A percentile compares a stretch with the other conserved stretches of the same genome.
phyloP scores from a whole-genome alignment of 2,888 invertebrate species.

The Nymphalis polychloros region DNA sequence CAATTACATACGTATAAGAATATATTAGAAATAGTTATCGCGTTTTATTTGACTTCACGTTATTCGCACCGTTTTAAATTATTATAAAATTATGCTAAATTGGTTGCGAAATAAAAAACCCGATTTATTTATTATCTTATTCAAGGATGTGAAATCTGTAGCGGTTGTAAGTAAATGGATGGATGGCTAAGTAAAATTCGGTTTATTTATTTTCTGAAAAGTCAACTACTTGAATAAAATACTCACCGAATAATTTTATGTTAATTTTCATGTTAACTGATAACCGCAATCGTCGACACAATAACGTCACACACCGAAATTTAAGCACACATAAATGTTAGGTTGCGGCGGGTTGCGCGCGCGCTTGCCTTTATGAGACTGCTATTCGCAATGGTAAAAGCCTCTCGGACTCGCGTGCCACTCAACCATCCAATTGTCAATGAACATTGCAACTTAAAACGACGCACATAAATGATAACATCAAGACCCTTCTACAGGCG shows the following conservation, averaged over 20 bases:
- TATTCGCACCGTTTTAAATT: too few species aligned
- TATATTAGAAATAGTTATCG: constrained; percentile 1
- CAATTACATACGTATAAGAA: not conserved
- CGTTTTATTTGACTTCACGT: not conserved
- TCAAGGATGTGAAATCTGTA: not conserved
- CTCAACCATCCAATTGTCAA: constrained; percentile 59
- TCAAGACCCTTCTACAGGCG: not conserved
- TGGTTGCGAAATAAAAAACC: too few species aligned
- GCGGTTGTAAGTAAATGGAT: too few species aligned
- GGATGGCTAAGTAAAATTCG: not conserved
- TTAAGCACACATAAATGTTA: constrained; percentile 44
- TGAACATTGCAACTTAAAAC: constrained; percentile 42
- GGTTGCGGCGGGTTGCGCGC: constrained; percentile 60
- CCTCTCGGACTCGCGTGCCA: constrained; percentile 57
- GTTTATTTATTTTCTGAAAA: not conserved
- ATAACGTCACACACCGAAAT: constrained; percentile 41
- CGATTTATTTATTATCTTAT: not conserved
- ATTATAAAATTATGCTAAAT: too few species aligned
- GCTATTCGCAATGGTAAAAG: constrained; percentile 57
- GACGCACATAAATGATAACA: constrained; percentile 20
- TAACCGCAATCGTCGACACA: constrained; percentile 55
- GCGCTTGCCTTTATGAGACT: constrained; percentile 68
- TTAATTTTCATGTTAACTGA: constrained; percentile 66
- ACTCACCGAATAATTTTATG: constrained; percentile 70
- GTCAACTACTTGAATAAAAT: not conserved